Evolutionary conservation across 2,888 invertebrate species (phyloP), one percentile per base, ranked within the genome.

Genomic region (Lasioglossum lativentre): DNA sequence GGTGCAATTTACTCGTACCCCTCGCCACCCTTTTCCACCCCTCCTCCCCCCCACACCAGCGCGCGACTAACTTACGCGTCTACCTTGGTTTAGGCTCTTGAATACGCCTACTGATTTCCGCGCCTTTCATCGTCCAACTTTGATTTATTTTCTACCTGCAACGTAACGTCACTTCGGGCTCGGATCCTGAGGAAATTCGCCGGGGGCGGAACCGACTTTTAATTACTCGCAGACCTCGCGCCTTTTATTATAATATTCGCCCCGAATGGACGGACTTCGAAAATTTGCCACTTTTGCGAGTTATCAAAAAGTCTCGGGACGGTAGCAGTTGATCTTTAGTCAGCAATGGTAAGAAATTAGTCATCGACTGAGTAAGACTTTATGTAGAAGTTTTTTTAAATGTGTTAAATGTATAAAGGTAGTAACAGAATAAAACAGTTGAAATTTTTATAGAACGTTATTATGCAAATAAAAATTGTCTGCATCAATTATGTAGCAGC

Each of bases 1-100:
- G 93, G 93, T 91, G 91, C 92, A 91, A 91, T 94, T 93, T 92
- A 89, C 89, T 88, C 91, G 82, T 82, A 85, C 88, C 88, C 83
- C 73, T 87, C n/a, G 59, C 84, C 78, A 72, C 85, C 87, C 85
- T 73, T 81, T 73, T 72, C 78, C 82, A 71, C 73, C 75, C 82
- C 79, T 2, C 47, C 19, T 19, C 4, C 19, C 5, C 5, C 52
- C 8, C n/a, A 59, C 34, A 66, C 34, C 10, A 68, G 59, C 85
- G 77, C 10, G 74, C 78, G 74, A 38, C 40, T 75, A 78, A 81
- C 73, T 80, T 78, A 59, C 38, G 59, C 59, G 80, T 83, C 63
- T 72, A 75, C 83, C 68, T 45, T 80, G 56, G 82, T 83, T 75
- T 78, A 80, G 82, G 78, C 70, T 85, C 75, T 82, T 85, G 83